Percentiles rank a stretch among this genome's conserved stretches.
phyloP scores from a whole-genome alignment of 2,888 invertebrate species.

The Cephus nigrinus region DNA sequence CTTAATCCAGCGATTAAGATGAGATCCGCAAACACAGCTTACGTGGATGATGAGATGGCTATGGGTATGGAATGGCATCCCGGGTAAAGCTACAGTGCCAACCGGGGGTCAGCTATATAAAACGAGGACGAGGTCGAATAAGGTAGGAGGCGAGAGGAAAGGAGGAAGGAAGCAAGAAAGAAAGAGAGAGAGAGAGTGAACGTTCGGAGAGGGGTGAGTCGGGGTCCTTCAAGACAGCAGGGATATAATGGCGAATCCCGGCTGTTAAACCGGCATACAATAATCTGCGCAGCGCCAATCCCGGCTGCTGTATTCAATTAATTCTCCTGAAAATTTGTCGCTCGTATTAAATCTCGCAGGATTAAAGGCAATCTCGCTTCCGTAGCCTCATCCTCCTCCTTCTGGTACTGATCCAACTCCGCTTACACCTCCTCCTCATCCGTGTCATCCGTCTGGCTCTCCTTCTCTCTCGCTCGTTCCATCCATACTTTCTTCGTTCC shows the following conservation, averaged over 20 bases:
- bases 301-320: slow-evolving; percentile 60
- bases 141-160: slow-evolving; percentile 24
- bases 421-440: not conserved
- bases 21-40: slow-evolving; percentile 33
- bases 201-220: slow-evolving; percentile 27
- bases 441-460: slow-evolving; percentile 5
- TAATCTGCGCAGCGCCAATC: slow-evolving; percentile 62
- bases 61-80: slow-evolving; percentile 3
- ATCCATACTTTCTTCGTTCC: not conserved
- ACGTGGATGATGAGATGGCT: slow-evolving; percentile 28
- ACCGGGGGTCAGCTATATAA: not conserved
- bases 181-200: slow-evolving; percentile 9
- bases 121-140: slow-evolving; percentile 22
- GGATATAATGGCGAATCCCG: slow-evolving; percentile 59
- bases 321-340: slow-evolving; percentile 65
- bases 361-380: slow-evolving; percentile 21
- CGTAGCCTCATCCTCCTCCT: slow-evolving; percentile 4
- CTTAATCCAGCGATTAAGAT: slow-evolving; percentile 33
- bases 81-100: not conserved
- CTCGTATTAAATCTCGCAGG: slow-evolving; percentile 62
- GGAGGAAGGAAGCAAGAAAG: slow-evolving; percentile 30
- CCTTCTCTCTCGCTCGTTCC: not conserved
- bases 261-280: slow-evolving; percentile 64
- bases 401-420: not conserved
- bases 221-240: slow-evolving; percentile 46